These are phyloP conservation scores for Percina caprodes DNA, from an alignment of 2,113 vertebrate species.

Conservation along the genomic window DNA sequence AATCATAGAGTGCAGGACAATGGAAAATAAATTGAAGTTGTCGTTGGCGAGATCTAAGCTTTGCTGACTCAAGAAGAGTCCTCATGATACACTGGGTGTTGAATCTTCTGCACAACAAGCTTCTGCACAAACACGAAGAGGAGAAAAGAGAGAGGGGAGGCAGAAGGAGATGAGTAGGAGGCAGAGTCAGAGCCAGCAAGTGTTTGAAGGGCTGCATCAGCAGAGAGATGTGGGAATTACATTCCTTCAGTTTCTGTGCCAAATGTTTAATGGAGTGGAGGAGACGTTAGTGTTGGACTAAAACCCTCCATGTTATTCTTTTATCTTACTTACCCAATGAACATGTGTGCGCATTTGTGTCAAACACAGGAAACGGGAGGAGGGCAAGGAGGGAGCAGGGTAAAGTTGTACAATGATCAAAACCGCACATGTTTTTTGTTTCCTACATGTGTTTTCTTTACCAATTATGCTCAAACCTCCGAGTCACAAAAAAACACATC, in stretches of 20 bases:
- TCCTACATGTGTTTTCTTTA: constrained; percentile 75
- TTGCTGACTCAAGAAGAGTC: constrained; percentile 63
- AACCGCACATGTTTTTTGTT: constrained; percentile 74
- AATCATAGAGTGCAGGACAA: constrained; percentile 71
- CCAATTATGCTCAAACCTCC: constrained; percentile 63
- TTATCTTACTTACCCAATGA: constrained; percentile 56
- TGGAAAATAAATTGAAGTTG: constrained; percentile 59
- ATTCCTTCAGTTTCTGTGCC: constrained; percentile 48
- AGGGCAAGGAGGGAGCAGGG: constrained; percentile 35
- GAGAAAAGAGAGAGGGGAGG: neutral
- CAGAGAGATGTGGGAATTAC: constrained; percentile 45
- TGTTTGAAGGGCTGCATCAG: constrained; percentile 50
- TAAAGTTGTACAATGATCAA: constrained; percentile 59
- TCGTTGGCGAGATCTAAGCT: constrained; percentile 58
- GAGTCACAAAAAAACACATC: constrained; percentile 46
- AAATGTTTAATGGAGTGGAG: constrained; percentile 50
- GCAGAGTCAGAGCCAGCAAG: constrained; percentile 35
- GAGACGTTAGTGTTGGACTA: constrained; percentile 15
- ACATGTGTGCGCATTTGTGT: constrained; percentile 67
- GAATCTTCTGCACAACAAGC: constrained; percentile 14
- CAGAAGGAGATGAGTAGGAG: constrained; percentile 13
- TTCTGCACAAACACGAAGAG: neutral
- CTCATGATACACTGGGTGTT: constrained; percentile 31
- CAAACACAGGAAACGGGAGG: constrained; percentile 61
- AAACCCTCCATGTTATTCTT: constrained; percentile 55